Evolutionary conservation across 2,888 invertebrate genomes (phyloP).

Genomic region (Chaetogeoica ovagalla): DNA sequence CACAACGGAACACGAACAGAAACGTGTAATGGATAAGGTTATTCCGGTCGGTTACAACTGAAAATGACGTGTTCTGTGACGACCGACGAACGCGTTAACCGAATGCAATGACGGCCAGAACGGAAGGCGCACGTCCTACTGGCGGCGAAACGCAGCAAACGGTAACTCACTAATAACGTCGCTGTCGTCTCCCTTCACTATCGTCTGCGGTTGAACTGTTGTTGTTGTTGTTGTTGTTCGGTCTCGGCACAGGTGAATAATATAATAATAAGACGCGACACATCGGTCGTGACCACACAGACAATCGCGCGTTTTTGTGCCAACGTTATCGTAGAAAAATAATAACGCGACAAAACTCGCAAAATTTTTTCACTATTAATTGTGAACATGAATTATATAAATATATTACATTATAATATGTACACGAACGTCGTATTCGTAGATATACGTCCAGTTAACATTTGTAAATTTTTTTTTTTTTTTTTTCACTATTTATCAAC

Average conservation of each 20-base stretch:
- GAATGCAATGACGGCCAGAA: too few species aligned
- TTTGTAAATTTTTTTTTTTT: constrained; percentile 40
- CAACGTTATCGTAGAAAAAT: neutral
- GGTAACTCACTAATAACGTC: too few species aligned
- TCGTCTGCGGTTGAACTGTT: neutral
- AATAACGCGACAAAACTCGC: neutral
- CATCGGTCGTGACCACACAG: neutral
- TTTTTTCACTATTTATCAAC: constrained; percentile 42
- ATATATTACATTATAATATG: neutral
- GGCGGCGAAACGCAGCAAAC: neutral
- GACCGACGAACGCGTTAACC: neutral
- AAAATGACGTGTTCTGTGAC: neutral
- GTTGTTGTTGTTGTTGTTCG: neutral
- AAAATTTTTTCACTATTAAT: neutral
- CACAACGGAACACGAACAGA: neutral
- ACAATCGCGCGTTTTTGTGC: neutral
- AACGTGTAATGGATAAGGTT: constrained; percentile 4
- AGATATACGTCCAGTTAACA: neutral
- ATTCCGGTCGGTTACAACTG: neutral
- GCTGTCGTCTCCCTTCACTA: constrained; percentile 10
- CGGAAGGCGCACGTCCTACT: neutral
- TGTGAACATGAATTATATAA: neutral
- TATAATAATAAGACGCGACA: neutral
- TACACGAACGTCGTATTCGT: neutral
- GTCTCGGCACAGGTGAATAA: neutral